These are phyloP conservation scores for Rugalucina vietnamica DNA, from an alignment of 2,888 invertebrate species.

Conservation along the genomic window DNA sequence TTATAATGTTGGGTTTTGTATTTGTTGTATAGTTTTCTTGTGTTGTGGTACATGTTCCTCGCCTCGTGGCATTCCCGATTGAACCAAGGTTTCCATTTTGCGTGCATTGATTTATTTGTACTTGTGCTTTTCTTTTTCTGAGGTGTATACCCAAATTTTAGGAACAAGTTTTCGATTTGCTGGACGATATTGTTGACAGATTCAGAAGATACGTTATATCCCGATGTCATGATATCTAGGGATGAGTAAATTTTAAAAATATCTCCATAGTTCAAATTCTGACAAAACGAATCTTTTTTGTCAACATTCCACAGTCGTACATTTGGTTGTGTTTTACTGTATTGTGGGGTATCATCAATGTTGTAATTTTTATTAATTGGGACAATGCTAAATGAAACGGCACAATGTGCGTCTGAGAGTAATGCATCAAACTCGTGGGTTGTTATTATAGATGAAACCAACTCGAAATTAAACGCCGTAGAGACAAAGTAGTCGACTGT, in stretches of 20 bases:
- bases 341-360: too few species aligned
- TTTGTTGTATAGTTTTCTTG: not conserved
- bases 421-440: not conserved
- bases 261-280: too few species aligned
- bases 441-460: not conserved
- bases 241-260: too few species aligned
- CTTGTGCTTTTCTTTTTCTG: not conserved
- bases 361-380: too few species aligned
- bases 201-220: too few species aligned
- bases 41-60: not conserved
- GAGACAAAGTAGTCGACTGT: not conserved
- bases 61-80: not conserved
- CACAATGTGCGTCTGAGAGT: not conserved
- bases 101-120: not conserved
- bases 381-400: too few species aligned
- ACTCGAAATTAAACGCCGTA: not conserved
- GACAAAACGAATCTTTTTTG: too few species aligned
- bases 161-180: not conserved
- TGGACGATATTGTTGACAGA: not conserved
- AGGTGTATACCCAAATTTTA: not conserved
- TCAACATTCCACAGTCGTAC: too few species aligned
- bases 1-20: not conserved
- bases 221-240: too few species aligned
- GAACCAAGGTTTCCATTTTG: not conserved
- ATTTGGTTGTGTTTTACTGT: too few species aligned